Conservation (phyloP, 2,113 vertebrate species). For the Dipodomys ordii region DNA sequence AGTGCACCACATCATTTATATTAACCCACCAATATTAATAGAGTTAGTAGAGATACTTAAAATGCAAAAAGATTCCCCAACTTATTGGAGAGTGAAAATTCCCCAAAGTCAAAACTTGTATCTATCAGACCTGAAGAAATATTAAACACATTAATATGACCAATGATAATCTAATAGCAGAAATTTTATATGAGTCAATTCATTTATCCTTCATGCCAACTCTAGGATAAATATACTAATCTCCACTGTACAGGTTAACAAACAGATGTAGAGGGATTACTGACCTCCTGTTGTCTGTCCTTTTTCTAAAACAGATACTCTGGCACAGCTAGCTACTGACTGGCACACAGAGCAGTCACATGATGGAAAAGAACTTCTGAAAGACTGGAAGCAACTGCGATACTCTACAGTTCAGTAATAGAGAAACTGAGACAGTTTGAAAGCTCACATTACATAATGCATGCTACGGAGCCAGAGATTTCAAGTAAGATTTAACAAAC, state of each 20-base stretch:
- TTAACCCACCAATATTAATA: not conserved
- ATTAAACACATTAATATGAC: not conserved
- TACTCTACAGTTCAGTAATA: not conserved
- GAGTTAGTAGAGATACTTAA: not conserved
- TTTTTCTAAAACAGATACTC: not conserved
- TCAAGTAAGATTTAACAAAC: not conserved
- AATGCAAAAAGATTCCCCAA: not conserved
- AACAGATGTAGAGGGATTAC: not conserved
- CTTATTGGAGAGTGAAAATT: constrained; percentile 12
- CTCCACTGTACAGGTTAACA: not conserved
- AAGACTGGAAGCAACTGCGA: not conserved
- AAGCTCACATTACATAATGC: constrained; percentile 23
- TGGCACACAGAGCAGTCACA: not conserved
- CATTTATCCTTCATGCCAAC: not conserved
- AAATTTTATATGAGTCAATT: not conserved
- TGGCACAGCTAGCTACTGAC: not conserved
- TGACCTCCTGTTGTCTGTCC: not conserved
- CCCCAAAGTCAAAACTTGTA: constrained; percentile 1
- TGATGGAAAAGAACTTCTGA: not conserved
- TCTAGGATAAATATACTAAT: not conserved
- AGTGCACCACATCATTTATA: not conserved
- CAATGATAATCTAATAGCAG: not conserved
- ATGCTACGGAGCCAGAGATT: not conserved
- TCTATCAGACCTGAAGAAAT: constrained; percentile 22
- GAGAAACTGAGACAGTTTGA: constrained; percentile 15